Percentiles rank a stretch among this genome's conserved stretches.
Evolutionary conservation across 2,797 vertebrate genomes (phyloP).

Genomic region (Xerus rutilus): DNA sequence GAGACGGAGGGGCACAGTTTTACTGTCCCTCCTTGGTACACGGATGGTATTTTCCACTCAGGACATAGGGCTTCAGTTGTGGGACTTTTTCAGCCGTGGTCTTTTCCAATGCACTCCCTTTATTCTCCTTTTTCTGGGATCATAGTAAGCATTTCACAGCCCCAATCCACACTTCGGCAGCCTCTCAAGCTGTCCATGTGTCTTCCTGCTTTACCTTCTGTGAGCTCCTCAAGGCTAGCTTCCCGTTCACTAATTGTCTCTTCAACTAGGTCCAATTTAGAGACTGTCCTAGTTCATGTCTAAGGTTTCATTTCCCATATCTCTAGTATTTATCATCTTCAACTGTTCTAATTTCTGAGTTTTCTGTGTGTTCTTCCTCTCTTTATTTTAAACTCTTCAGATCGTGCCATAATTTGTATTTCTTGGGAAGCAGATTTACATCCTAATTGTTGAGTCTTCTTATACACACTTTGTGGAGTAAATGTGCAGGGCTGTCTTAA

Average conservation of each 20-base stretch:
- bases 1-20: neutral
- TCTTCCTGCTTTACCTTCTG: neutral
- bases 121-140: constrained; percentile 6
- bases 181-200: neutral
- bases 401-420: neutral
- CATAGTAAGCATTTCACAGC: neutral
- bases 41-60: neutral
- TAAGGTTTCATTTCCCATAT: neutral
- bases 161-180: neutral
- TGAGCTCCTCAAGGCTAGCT: neutral
- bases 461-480: neutral
- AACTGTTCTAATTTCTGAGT: neutral
- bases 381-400: neutral
- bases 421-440: neutral
- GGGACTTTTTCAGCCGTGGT: neutral
- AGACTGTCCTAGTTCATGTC: neutral
- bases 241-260: neutral
- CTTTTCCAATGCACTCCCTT: neutral
- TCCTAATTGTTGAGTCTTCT: neutral
- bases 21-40: constrained; percentile 4
- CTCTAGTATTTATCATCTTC: neutral
- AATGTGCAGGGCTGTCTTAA: neutral
- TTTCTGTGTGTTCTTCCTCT: neutral
- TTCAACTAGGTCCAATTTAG: neutral
- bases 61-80: neutral